Conservation (phyloP, 2,797 vertebrate genomes). For the Xenentodon cancila region DNA sequence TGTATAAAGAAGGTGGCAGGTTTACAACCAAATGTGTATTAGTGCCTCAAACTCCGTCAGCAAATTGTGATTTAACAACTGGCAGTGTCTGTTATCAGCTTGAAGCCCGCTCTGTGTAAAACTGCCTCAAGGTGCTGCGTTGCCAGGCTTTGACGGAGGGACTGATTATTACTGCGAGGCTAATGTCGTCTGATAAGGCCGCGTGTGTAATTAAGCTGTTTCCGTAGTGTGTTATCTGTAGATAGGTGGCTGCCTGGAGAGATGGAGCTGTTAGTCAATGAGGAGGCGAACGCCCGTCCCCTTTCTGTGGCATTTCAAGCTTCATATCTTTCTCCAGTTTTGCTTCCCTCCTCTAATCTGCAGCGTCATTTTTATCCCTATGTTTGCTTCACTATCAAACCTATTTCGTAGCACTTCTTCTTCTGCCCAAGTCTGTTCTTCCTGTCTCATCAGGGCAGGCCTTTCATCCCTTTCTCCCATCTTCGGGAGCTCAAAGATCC, state of each 20-base stretch:
- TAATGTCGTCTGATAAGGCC: conserved; percentile 78
- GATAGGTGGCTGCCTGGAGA: conserved; percentile 65
- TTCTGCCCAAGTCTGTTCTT: conserved; percentile 2
- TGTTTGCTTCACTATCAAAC: conserved; percentile 9
- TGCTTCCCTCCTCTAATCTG: conserved; percentile 21
- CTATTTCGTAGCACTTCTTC: conserved; percentile 6
- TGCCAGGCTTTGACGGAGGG: conserved; percentile 64
- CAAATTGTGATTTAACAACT: conserved; percentile 75
- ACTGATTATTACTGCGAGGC: conserved; percentile 75
- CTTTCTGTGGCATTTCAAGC: conserved; percentile 33
- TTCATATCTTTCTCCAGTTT: conserved; percentile 13
- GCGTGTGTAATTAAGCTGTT: conserved; percentile 80
- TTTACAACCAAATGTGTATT: conserved; percentile 64
- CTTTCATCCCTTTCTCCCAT: conserved; percentile 26
- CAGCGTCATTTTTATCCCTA: conserved; percentile 5
- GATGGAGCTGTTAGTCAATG: conserved; percentile 67
- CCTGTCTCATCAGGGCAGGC: conserved; percentile 11
- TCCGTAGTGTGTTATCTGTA: conserved; percentile 69
- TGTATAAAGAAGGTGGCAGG: conserved; percentile 54
- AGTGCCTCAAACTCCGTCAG: conserved; percentile 67
- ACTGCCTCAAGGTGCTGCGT: conserved; percentile 62
- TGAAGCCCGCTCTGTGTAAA: conserved; percentile 59
- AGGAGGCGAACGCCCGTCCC: conserved; percentile 29
- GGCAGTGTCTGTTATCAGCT: conserved; percentile 70
- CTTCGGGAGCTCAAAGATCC: conserved; percentile 41